These are phyloP conservation scores for Limnephilus auricula DNA, from an alignment of 2,888 invertebrate genomes.

Conservation along the genomic window DNA sequence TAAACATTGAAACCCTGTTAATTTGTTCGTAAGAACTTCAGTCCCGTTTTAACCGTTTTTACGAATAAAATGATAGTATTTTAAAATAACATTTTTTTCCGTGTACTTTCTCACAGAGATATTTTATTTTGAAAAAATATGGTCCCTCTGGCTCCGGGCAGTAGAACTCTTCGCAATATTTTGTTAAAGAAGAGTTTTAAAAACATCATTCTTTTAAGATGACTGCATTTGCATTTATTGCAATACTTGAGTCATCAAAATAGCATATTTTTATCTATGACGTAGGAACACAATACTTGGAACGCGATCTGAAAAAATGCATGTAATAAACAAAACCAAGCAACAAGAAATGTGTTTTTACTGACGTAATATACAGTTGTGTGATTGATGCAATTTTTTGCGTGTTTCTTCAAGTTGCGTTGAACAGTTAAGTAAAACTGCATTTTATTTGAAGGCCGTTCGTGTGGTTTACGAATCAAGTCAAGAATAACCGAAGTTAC, in stretches of 20 bases:
- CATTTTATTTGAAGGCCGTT: not conserved
- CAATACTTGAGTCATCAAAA: not conserved
- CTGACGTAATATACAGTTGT: not conserved
- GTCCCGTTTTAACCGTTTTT: too few species aligned
- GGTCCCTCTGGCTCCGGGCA: too few species aligned
- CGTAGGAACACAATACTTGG: not conserved
- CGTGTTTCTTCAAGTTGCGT: not conserved
- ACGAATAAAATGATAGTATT: too few species aligned
- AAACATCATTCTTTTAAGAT: not conserved
- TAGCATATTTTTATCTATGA: not conserved
- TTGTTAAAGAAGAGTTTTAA: too few species aligned
- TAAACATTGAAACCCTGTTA: too few species aligned
- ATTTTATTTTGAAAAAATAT: too few species aligned
- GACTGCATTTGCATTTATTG: not conserved
- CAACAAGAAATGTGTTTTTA: not conserved
- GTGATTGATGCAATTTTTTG: conserved; percentile 2
- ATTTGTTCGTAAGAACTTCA: too few species aligned
- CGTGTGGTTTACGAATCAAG: not conserved
- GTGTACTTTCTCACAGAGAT: too few species aligned
- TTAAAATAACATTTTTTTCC: too few species aligned
- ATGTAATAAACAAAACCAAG: not conserved
- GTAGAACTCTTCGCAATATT: too few species aligned
- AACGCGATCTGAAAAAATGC: not conserved
- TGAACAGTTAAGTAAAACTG: not conserved
- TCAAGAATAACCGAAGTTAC: not conserved